Percentiles rank a stretch among this genome's conserved stretches.
These are phyloP conservation scores for Scolanthus callimorphus DNA, from an alignment of 92 coral and sea anemone species.

Conservation along the genomic window DNA sequence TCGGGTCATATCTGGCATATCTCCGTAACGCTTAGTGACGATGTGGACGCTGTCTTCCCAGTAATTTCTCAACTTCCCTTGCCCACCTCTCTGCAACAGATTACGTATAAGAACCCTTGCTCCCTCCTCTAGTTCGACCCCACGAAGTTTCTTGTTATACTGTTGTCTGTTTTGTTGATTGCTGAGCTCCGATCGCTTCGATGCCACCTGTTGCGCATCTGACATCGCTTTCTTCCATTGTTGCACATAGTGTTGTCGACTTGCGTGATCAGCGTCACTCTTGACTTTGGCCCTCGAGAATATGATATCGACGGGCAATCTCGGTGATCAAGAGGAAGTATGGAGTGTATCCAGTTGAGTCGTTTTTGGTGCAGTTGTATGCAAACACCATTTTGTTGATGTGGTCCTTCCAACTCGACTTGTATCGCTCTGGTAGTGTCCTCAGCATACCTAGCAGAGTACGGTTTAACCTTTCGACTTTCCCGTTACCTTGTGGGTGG, in stretches of 20 bases:
- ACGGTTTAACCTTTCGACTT: slow-evolving; percentile 47
- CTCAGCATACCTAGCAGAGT: slow-evolving; percentile 56
- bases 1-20: slow-evolving; percentile 40
- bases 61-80: slow-evolving; percentile 53
- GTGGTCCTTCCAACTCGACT: slow-evolving; percentile 46
- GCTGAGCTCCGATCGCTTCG: slow-evolving; percentile 1
- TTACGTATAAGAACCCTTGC: slow-evolving; percentile 49
- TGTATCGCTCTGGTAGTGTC: slow-evolving; percentile 44
- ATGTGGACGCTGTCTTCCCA: slow-evolving; percentile 51
- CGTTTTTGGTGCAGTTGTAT: slow-evolving; percentile 53
- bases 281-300: slow-evolving; percentile 12
- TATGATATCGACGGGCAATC: slow-evolving; percentile 39
- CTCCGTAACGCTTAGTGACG: slow-evolving; percentile 19
- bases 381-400: slow-evolving; percentile 62
- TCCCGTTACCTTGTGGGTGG: slow-evolving; percentile 61
- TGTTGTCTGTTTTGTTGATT: not conserved
- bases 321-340: slow-evolving; percentile 44
- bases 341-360: slow-evolving; percentile 53
- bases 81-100: slow-evolving; percentile 48
- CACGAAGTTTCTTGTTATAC: slow-evolving; percentile 26
- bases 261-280: slow-evolving; percentile 5
- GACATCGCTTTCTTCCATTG: slow-evolving; percentile 55
- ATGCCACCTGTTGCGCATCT: slow-evolving; percentile 42
- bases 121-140: slow-evolving; percentile 30
- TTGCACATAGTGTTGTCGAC: slow-evolving; percentile 37